Conservation (phyloP, 2,113 vertebrate genomes). For the Parus major region DNA sequence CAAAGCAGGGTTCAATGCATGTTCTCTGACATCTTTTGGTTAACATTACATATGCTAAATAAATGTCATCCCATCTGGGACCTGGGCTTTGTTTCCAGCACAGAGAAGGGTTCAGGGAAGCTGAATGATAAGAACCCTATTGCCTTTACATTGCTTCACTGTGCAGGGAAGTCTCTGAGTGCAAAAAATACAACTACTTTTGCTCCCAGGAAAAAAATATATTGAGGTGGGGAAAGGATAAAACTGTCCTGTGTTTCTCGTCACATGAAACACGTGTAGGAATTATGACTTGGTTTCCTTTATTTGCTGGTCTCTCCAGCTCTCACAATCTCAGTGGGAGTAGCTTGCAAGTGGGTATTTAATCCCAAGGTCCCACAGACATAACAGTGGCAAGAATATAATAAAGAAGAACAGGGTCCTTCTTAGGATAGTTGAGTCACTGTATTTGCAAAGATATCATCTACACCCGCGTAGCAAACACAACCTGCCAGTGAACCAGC, state of each 20-base stretch:
- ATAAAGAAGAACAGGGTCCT: not conserved
- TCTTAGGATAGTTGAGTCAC: not conserved
- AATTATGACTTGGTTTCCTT: not conserved
- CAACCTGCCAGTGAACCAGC: not conserved
- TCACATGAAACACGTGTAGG: not conserved
- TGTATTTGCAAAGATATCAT: not conserved
- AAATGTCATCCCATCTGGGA: slow-evolving; percentile 15
- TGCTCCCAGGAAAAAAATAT: not conserved
- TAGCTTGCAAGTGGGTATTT: not conserved
- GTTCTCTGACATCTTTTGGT: not conserved
- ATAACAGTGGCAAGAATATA: not conserved
- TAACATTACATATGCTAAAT: slow-evolving; percentile 31
- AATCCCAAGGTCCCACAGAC: not conserved
- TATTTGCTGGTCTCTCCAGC: not conserved
- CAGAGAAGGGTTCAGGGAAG: not conserved
- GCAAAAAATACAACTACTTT: not conserved
- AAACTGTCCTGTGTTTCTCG: not conserved
- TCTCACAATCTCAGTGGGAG: not conserved
- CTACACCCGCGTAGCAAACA: not conserved
- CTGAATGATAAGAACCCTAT: not conserved
- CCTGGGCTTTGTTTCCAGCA: not conserved
- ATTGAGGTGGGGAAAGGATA: not conserved
- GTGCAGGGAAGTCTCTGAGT: not conserved
- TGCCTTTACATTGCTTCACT: not conserved
- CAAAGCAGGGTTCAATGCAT: not conserved